Evolutionary conservation across 2,797 vertebrate genomes (phyloP), one percentile per base, ranked within the genome.

Genomic region (Brachymystax lenok): DNA sequence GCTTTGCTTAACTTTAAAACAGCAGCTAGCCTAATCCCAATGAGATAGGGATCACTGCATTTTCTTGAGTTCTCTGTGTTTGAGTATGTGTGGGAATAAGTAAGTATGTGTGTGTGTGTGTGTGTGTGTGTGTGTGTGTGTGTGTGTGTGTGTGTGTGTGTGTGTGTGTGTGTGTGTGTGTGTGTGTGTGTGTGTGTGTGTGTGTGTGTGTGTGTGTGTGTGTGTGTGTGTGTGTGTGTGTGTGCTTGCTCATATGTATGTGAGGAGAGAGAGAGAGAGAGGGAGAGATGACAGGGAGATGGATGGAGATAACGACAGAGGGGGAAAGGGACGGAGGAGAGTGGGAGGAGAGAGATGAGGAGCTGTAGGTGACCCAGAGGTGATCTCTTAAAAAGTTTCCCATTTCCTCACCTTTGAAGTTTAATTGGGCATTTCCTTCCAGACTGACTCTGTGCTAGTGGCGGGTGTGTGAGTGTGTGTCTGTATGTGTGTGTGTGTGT

Each of bases 341-440:
- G 21, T 5, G 10, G 27, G 66, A 30, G n/a, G 40, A 70, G 33
- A 33, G 54, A 46, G 27, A 76, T 52, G 21, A 5, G 33, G 19
- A 28, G 51, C 28, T 56, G 50, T 69, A 24, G 69, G 56, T 61
- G 56, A 61, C 56, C 56, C n/a, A 61, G 56, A 61, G 56, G 56
- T 61, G 56, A 46, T 46, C 40, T 51, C 16, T 24, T n/a, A 16
- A 56, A 61, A 61, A 61, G 5, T n/a, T 46, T 50, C 69, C 40
- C 13, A 7, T 71, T 51, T 24, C 5, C n/a, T 10, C 68, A 64
- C 35, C 35, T 27, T 64, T 40, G 46, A 46, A 74, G 40, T 54
- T 27, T 74, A 35, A 19, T 64, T 24, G 7, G 35, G 63, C 46
- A 56, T 30, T 46, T 28, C 51, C 12, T 50, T 54, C 71, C 51